These are phyloP conservation scores for Copidosoma aretas DNA, from an alignment of 2,888 invertebrate genomes.

Conservation along the genomic window DNA sequence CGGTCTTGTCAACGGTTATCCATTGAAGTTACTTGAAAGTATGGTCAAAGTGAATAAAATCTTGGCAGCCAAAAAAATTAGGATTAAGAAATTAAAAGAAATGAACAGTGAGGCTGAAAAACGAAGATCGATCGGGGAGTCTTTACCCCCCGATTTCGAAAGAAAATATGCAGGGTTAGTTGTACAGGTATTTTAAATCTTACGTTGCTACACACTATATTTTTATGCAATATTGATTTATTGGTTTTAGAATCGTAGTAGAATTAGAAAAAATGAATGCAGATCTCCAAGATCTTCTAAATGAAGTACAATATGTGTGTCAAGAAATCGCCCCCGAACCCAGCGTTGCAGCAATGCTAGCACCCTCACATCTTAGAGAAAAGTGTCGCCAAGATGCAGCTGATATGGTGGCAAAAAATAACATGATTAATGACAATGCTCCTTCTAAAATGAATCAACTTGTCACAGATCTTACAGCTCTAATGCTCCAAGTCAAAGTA, in stretches of 20 bases:
- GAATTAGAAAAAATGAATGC: conserved; percentile 91
- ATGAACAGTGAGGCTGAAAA: conserved; percentile 93
- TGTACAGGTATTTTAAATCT: conserved; percentile 12
- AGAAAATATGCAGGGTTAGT: conserved; percentile 81
- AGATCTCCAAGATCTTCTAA: conserved; percentile 84
- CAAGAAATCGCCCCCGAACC: conserved; percentile 88
- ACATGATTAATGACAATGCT: conserved; percentile 67
- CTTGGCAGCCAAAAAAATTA: conserved; percentile 79
- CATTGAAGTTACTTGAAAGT: conserved; percentile 82
- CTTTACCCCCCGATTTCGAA: conserved; percentile 86
- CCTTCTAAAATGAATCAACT: conserved; percentile 75
- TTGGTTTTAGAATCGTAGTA: conserved; percentile 67
- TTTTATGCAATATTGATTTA: conserved; percentile 17
- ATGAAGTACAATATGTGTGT: conserved; percentile 83
- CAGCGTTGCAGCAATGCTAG: conserved; percentile 83
- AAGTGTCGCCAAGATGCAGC: conserved; percentile 86
- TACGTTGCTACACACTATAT: conserved; percentile 6
- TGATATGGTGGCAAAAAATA: conserved; percentile 79
- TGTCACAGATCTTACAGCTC: conserved; percentile 85
- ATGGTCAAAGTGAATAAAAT: conserved; percentile 89
- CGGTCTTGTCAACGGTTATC: conserved; percentile 79
- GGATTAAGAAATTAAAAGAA: conserved; percentile 79
- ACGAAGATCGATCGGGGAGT: conserved; percentile 79
- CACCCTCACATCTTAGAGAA: conserved; percentile 86
- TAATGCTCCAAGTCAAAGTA: conserved; percentile 86